Evolutionary conservation across 2,113 vertebrate species (phyloP).

Genomic region (Macaca fascicularis): T2T-MFA8v1.1 NC_088375.1:174779001-174779500

Average conservation of each 20-base stretch:
- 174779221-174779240: background rate
- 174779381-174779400: background rate
- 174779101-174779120: background rate
- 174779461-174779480: background rate
- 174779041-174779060: background rate
- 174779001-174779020: background rate
- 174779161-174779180: background rate
- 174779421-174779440: background rate
- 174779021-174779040: background rate
- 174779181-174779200: background rate
- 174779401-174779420: background rate
- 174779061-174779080: background rate
- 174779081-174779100: background rate
- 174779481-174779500: background rate
- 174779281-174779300: background rate
- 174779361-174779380: background rate
- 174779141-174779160: accelerated
- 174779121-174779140: background rate
- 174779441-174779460: background rate
- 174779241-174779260: background rate
- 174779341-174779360: background rate
- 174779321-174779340: background rate
- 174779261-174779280: background rate
- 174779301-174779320: background rate
- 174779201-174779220: background rate